Percentiles rank a stretch among this genome's conserved stretches.
Conservation (phyloP, 2,797 vertebrate species). For the Jordanella pulchra region DNA sequence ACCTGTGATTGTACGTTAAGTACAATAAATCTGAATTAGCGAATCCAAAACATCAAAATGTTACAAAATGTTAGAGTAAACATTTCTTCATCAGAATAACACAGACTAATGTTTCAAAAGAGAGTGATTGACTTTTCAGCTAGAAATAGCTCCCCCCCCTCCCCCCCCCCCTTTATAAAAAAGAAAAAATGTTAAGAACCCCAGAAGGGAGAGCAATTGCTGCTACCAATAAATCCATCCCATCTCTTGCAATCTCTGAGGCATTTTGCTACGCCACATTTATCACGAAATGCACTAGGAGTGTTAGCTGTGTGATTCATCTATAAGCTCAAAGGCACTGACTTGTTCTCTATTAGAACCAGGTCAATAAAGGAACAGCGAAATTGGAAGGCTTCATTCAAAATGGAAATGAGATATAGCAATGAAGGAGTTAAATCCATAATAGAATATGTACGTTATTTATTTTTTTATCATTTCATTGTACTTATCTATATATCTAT, state of each 20-base stretch:
- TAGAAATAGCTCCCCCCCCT: slow-evolving; percentile 55
- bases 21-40: not conserved
- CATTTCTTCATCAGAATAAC: slow-evolving; percentile 36
- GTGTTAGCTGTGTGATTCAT: slow-evolving; percentile 24
- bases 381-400: slow-evolving; percentile 13
- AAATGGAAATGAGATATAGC: not conserved
- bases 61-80: slow-evolving; percentile 19
- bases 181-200: slow-evolving; percentile 23
- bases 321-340: slow-evolving; percentile 29
- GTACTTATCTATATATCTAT: not conserved
- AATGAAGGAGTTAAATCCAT: not conserved
- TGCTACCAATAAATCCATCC: slow-evolving; percentile 51
- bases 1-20: not conserved
- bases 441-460: not conserved
- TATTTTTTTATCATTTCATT: not conserved
- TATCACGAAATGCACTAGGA: slow-evolving; percentile 66
- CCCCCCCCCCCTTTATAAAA: slow-evolving; percentile 46
- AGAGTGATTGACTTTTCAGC: slow-evolving; percentile 51
- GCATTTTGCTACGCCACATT: slow-evolving; percentile 63
- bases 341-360: slow-evolving; percentile 17
- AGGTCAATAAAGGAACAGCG: slow-evolving; percentile 14
- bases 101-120: slow-evolving; percentile 30
- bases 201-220: slow-evolving; percentile 52
- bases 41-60: slow-evolving; percentile 10
- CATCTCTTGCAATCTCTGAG: slow-evolving; percentile 41